These are phyloP conservation scores for Coleophora deauratella DNA, from an alignment of 2,888 invertebrate genomes.

Conservation along the genomic window DNA sequence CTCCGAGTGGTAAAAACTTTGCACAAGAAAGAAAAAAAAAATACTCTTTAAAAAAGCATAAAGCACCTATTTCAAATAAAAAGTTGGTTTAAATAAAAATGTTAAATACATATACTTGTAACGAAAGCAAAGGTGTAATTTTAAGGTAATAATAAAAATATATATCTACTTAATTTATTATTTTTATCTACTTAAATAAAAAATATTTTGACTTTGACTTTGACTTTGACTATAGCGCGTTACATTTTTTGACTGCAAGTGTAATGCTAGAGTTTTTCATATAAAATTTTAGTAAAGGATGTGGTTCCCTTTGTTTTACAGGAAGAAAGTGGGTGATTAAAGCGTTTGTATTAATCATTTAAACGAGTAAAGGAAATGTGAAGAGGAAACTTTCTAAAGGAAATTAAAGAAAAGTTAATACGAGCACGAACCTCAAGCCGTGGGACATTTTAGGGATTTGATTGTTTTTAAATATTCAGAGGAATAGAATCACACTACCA, in stretches of 20 bases:
- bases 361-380: neutral
- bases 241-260: neutral
- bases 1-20: neutral
- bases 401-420: no score
- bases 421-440: no score
- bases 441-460: no score
- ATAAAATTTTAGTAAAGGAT: constrained; percentile 6
- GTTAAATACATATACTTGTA: no score
- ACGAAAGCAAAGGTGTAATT: no score
- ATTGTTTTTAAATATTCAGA: no score
- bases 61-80: no score
- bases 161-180: no score
- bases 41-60: neutral
- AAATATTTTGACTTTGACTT: neutral
- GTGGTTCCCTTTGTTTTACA: constrained; percentile 2
- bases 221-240: neutral
- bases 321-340: constrained; percentile 14
- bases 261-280: constrained; percentile 2
- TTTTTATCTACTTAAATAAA: no score
- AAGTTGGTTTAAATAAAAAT: no score
- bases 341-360: constrained; percentile 13
- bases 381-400: neutral
- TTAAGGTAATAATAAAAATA: no score
- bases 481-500: no score
- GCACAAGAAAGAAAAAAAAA: neutral